Conservation (phyloP, 2,888 invertebrate genomes). For the Digitonthophagus gazella region DNA sequence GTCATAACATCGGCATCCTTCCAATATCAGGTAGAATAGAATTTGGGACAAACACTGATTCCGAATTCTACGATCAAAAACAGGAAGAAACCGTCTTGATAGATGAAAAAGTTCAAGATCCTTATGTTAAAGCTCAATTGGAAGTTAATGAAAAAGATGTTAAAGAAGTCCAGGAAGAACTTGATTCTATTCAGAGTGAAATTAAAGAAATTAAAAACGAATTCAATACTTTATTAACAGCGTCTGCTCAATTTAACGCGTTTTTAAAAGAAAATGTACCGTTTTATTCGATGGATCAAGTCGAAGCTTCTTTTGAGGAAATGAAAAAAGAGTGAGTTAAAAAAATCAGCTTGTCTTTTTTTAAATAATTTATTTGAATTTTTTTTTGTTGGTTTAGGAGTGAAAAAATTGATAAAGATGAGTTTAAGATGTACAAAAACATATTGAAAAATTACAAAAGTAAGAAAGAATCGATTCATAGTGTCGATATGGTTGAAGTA, state of each 20-base stretch:
- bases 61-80: background rate
- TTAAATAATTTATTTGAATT: background rate
- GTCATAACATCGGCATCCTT: too few species aligned
- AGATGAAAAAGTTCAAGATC: conserved; percentile 10
- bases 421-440: conserved; percentile 3
- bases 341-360: background rate
- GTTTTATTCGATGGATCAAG: conserved; percentile 42
- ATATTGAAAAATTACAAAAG: conserved; percentile 16
- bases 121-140: conserved; percentile 6
- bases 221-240: conserved; percentile 5
- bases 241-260: conserved; percentile 42
- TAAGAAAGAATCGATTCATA: conserved; percentile 16
- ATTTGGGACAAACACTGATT: too few species aligned
- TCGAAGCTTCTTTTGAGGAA: conserved; percentile 42
- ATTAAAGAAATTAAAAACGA: conserved; percentile 15
- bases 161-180: conserved; percentile 7
- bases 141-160: background rate
- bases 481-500: conserved; percentile 2
- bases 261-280: conserved; percentile 45
- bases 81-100: background rate
- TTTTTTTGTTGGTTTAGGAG: too few species aligned
- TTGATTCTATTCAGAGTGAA: background rate
- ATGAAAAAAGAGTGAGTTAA: conserved; percentile 39
- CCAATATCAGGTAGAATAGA: too few species aligned
- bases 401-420: conserved; percentile 13